Percentiles rank a stretch among this genome's conserved stretches.
These are phyloP conservation scores for Drosophila bocki DNA, from an alignment of 1,140 invertebrate genomes.

Conservation along the genomic window DNA sequence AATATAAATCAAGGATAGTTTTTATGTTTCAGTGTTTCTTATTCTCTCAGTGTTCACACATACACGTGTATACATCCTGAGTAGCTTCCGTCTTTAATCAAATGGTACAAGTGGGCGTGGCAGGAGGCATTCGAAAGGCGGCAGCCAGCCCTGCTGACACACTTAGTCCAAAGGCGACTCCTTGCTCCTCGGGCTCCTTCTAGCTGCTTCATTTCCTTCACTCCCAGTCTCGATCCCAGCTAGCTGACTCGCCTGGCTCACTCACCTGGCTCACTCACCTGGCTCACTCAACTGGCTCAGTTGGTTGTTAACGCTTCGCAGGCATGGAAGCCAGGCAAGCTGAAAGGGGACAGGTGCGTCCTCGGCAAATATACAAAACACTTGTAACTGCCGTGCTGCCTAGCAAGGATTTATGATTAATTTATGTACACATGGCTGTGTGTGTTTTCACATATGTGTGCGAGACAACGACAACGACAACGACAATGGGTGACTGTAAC, in stretches of 20 bases:
- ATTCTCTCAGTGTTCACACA: conserved; percentile 31
- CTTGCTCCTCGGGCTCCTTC: conserved; percentile 4
- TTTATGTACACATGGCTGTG: conserved; percentile 66
- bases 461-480: conserved; percentile 23
- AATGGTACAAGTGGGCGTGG: conserved; percentile 68
- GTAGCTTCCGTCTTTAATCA: conserved; percentile 69
- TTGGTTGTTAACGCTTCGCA: conserved; percentile 46
- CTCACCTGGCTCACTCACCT: neutral
- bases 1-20: neutral
- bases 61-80: conserved; percentile 13
- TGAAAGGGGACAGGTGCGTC: conserved; percentile 45
- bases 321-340: conserved; percentile 4
- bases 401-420: conserved; percentile 77
- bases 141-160: conserved; percentile 63
- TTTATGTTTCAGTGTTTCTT: neutral
- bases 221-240: conserved; percentile 17
- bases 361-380: conserved; percentile 80
- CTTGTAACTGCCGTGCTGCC: conserved; percentile 61
- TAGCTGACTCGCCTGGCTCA: neutral
- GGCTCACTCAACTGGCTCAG: conserved; percentile 13
- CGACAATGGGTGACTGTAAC: conserved; percentile 29
- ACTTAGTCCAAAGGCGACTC: conserved; percentile 45
- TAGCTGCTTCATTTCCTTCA: neutral
- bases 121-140: conserved; percentile 18
- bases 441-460: conserved; percentile 1